Base-by-base conservation (phyloP, 2,113 vertebrate genomes). In the Chaetorhynchus papuensis region DNA sequence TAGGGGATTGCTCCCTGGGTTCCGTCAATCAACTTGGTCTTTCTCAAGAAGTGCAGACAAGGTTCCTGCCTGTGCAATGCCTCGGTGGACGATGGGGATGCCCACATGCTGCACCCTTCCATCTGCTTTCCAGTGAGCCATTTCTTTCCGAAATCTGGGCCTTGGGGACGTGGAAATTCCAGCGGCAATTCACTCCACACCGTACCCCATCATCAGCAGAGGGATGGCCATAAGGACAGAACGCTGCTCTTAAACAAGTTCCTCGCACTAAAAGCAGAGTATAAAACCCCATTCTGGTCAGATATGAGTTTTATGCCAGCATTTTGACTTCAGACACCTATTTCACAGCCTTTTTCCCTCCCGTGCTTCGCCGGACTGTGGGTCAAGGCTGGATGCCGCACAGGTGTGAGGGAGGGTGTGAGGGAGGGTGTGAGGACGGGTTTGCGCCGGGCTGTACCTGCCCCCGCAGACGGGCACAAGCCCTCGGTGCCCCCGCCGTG, bases 161-260 rank as follows among this genome's bases (percentile, higher is more conserved):
- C 21, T 6, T 0, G 11, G 42, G 13, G 23, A n/a, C 11, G 15
- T 0, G 0, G 35, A 7, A 83, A 66, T 26, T 50, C 37, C 59
- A 15, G 37, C 1, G 10, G 10, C 21, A 57, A 28, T 33, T 64
- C 22, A 1, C 45, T 26, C 5, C 7, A 35, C 15, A 7, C 23
- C 2, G 0, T 9, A 14, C 52, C n/a, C 28, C 24, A 2, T 0
- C 2, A 16, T 3, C 17, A 45, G 54, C 13, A 31, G n/a, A 39
- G 2, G 59, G 22, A 5, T 5, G 12, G 39, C 30, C 39, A 1
- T 4, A 33, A 26, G 31, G 86, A 31, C 19, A 31, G 30, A 74
- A 49, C 0, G 20, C 35, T 41, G 45, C 37, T 56, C 26, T 70
- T 57, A 30, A 76, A 31, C 2, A 14, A 60, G 31, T 2, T 47